phyloP scores from a whole-genome alignment of 2,113 vertebrate genomes.

The Seriola rivoliana region DNA sequence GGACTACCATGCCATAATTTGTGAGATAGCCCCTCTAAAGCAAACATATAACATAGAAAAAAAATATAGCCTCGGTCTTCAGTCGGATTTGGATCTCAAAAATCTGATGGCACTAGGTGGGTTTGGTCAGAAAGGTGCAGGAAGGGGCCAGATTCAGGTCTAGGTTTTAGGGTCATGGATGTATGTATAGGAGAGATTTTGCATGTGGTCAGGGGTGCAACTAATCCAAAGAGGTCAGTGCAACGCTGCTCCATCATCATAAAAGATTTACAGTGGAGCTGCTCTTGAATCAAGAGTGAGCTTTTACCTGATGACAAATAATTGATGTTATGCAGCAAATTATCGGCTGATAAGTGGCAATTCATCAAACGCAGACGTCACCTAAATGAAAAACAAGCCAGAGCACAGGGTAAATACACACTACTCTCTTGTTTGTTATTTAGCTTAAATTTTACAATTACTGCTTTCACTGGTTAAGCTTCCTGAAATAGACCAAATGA shows the following conservation, averaged over 20 bases:
- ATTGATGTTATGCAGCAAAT: constrained; percentile 55
- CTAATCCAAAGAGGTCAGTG: not conserved
- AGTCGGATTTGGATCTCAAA: no score
- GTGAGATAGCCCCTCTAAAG: not conserved
- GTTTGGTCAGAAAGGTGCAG: no score
- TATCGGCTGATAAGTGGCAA: constrained; percentile 50
- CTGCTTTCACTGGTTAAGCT: not conserved
- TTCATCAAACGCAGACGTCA: constrained; percentile 29
- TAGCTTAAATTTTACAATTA: not conserved
- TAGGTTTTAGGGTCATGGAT: not conserved
- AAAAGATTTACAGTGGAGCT: constrained; percentile 28
- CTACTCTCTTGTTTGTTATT: not conserved
- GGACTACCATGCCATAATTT: no score
- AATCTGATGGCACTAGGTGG: no score
- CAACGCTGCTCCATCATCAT: constrained; percentile 2
- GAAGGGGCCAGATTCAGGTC: no score
- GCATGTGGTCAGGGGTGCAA: not conserved
- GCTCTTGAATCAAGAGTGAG: constrained; percentile 26
- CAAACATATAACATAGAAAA: no score
- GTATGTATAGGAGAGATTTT: no score
- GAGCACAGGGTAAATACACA: not conserved
- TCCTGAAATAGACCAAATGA: constrained; percentile 31
- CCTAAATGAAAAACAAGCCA: not conserved
- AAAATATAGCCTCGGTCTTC: no score
- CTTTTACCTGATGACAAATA: constrained; percentile 30